These are phyloP conservation scores for Chrysocyon brachyurus DNA, from an alignment of 2,797 vertebrate species.

Conservation along the genomic window DNA sequence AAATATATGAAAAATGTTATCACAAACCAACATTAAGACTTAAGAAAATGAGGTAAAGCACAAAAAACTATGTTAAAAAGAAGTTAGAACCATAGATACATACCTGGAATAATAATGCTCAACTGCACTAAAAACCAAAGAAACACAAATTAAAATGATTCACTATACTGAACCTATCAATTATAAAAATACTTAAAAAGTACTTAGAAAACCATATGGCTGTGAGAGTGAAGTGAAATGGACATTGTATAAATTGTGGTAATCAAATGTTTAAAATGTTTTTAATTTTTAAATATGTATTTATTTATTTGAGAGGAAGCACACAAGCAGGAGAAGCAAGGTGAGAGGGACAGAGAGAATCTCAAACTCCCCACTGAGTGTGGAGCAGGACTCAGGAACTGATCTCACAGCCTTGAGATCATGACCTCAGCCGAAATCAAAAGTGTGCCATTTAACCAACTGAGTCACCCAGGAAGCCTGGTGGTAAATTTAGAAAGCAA, in stretches of 20 bases:
- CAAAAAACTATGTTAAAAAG: neutral
- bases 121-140: constrained; percentile 27
- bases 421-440: neutral
- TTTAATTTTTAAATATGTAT: neutral
- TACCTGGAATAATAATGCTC: neutral
- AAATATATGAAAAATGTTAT: neutral
- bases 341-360: neutral
- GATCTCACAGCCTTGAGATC: neutral
- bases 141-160: constrained; percentile 1
- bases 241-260: neutral
- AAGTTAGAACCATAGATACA: neutral
- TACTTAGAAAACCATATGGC: neutral
- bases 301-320: neutral
- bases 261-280: neutral
- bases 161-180: neutral
- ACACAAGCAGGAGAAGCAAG: neutral
- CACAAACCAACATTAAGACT: neutral
- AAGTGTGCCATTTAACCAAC: neutral
- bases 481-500: neutral
- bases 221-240: neutral
- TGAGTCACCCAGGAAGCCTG: neutral
- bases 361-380: neutral
- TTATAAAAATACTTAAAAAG: neutral
- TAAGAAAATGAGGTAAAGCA: constrained; percentile 1
- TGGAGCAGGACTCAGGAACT: neutral